A percentile compares a stretch with the other conserved stretches of the same genome.
Evolutionary conservation across 2,113 vertebrate genomes (phyloP).

Genomic region (Strigops habroptila): DNA sequence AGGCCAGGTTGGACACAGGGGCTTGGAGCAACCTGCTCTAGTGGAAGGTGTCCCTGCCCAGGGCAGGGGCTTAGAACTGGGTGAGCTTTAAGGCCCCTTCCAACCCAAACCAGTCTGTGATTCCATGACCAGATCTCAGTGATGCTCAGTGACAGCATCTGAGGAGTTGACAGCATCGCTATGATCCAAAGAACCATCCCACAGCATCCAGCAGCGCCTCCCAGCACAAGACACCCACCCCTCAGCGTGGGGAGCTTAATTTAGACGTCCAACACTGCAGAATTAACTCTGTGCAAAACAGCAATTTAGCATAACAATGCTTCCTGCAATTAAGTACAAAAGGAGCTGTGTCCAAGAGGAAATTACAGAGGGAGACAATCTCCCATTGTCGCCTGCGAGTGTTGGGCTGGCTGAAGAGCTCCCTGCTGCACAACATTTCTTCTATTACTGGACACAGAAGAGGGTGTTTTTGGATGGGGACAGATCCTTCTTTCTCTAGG

Average conservation of each 20-base stretch:
- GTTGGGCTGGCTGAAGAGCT: neutral
- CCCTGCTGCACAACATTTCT: neutral
- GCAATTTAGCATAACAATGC: slow-evolving; percentile 69
- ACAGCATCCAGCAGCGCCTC: accelerated
- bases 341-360: slow-evolving; percentile 33
- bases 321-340: slow-evolving; percentile 58
- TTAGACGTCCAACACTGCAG: slow-evolving; percentile 21
- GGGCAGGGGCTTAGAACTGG: neutral
- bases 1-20: too few species aligned
- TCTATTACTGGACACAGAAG: neutral
- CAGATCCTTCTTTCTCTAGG: neutral
- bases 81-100: neutral
- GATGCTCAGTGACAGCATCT: neutral
- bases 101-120: neutral
- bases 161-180: accelerated
- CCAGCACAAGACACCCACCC: neutral
- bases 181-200: neutral
- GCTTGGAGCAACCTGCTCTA: neutral
- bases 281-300: slow-evolving; percentile 53
- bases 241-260: slow-evolving; percentile 21
- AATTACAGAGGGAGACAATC: neutral
- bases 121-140: neutral
- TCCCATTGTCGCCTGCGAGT: neutral
- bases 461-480: neutral
- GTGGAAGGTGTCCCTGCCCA: neutral